Base-by-base conservation (phyloP, 2,888 invertebrate species). In the Meliscaeva auricollis region DNA sequence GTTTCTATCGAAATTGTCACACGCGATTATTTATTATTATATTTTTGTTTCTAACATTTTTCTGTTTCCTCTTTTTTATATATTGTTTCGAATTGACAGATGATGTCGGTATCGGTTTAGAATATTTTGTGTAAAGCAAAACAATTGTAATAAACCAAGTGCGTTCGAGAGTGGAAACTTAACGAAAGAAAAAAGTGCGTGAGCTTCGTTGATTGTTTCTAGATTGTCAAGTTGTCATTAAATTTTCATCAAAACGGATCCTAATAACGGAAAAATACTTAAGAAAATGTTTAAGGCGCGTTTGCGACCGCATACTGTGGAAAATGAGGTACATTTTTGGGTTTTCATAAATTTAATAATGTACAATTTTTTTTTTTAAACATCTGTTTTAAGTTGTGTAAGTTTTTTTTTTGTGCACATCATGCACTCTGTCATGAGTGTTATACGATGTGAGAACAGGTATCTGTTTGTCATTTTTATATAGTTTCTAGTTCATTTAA, bases 321-420 rank as follows among this genome's bases (percentile, higher is more conserved):
- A 91, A 81, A 88, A 88, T 76, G 92, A 92, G 91, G 92, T 91
- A 90, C n/a, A n/a, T n/a, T n/a, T n/a, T n/a, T n/a, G n/a, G n/a
- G n/a, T 87, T 9, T 0, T 54, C 13, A 58, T 46, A 46, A 17
- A 13, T 58, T 58, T 58, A 56, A 35, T 56, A 32, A 35, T 13
- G 30, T 32, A 15, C 2, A 1, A 6, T 56, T 9, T 35, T 17
- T 56, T 17, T 17, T 56, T 2, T 3, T 9, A 76, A 72, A 79
- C 77, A 66, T 48, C 50, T 66, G 66, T 66, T 66, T 0, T 3
- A 11, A n/a, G 58, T 62, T 70, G 69, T 44, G 22, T 56, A 38
- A 17, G 30, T 46, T 72, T 41, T 68, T 44, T 20, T 32, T 3
- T 41, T 15, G 26, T 5, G 15, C 30, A 9, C 26, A 30, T 41